phyloP scores from a whole-genome alignment of 2,888 invertebrate species.

The Diarsia dahlii region DNA sequence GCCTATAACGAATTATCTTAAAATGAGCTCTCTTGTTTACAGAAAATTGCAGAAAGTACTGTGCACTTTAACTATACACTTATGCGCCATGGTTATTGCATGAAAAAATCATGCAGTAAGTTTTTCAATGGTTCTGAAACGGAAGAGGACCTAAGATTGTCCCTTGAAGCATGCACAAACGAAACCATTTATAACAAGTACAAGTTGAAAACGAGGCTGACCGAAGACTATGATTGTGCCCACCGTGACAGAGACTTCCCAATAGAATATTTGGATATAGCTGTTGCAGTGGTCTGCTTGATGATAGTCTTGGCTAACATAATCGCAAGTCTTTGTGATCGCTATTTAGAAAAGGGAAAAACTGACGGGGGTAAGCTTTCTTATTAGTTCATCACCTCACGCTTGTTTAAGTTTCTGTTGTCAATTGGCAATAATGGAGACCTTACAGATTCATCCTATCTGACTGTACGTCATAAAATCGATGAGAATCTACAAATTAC shows the following conservation, averaged over 20 bases:
- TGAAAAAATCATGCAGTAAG: conserved; percentile 76
- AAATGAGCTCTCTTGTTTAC: conserved; percentile 55
- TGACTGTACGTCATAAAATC: too few species aligned
- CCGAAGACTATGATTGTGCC: conserved; percentile 41
- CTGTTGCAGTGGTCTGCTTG: conserved; percentile 31
- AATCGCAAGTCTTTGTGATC: conserved; percentile 51
- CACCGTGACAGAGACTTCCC: conserved; percentile 14
- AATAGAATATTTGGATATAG: conserved; percentile 40
- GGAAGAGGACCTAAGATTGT: conserved; percentile 38
- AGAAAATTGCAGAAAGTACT: conserved; percentile 79
- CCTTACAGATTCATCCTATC: neutral
- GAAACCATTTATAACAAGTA: conserved; percentile 53
- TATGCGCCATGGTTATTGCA: conserved; percentile 81
- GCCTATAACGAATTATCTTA: neutral
- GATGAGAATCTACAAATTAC: too few species aligned
- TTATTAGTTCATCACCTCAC: neutral
- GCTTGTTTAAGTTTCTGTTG: neutral
- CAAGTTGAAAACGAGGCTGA: conserved; percentile 51
- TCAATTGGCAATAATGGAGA: neutral
- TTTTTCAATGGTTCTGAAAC: conserved; percentile 62
- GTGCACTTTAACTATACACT: conserved; percentile 83
- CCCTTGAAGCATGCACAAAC: conserved; percentile 62
- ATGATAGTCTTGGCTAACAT: conserved; percentile 45
- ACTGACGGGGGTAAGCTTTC: conserved; percentile 7
- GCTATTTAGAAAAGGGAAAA: conserved; percentile 8